Conservation (phyloP, 2,888 invertebrate genomes). For the Lepeophtheirus nordmannii region DNA sequence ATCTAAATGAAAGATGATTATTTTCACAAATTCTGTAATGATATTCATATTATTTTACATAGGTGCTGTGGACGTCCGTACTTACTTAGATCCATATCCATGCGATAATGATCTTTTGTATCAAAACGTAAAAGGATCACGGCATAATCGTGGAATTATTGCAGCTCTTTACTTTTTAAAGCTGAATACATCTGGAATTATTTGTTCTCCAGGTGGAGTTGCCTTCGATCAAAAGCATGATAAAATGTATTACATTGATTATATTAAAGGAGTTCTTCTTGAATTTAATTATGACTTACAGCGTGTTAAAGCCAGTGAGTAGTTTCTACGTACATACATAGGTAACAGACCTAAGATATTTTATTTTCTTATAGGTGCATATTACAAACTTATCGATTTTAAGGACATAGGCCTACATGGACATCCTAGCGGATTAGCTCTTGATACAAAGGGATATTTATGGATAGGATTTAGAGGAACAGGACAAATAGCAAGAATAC, state of each 20-base stretch:
- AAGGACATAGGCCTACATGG: conserved; percentile 3
- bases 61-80: background rate
- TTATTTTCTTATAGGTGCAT: background rate
- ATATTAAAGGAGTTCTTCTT: background rate
- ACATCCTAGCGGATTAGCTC: background rate
- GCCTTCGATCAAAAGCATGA: background rate
- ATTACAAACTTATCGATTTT: background rate
- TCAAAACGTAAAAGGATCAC: background rate
- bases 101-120: background rate
- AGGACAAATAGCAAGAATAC: background rate
- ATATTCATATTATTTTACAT: background rate
- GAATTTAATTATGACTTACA: background rate
- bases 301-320: conserved; percentile 3
- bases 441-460: background rate
- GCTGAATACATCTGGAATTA: background rate
- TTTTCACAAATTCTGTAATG: no score
- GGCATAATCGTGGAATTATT: background rate
- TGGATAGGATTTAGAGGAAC: background rate
- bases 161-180: background rate
- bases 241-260: background rate
- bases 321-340: no score
- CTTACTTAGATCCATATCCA: background rate
- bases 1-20: no score
- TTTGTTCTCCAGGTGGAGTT: background rate
- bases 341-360: no score